Evolutionary conservation across 2,888 invertebrate genomes (phyloP).

Genomic region (Cantharis lateralis): DNA sequence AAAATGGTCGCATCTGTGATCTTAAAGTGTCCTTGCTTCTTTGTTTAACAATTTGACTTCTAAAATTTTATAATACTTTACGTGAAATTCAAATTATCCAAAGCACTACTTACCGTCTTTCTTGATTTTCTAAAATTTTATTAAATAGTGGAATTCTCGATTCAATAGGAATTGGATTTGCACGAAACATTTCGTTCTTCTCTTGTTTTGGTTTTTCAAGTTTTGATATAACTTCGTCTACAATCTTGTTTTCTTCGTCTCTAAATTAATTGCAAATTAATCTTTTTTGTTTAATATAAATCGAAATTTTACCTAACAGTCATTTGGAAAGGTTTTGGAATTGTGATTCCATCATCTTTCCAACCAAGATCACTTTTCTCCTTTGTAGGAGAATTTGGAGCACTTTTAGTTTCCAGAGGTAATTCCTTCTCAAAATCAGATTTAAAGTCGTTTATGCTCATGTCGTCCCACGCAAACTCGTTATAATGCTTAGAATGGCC

Average conservation of each 20-base stretch:
- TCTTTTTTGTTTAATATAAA: neutral
- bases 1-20: conserved; percentile 69
- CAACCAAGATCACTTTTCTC: conserved; percentile 49
- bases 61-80: conserved; percentile 44
- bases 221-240: conserved; percentile 57
- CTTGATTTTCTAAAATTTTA: conserved; percentile 73
- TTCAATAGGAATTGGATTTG: conserved; percentile 70
- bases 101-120: conserved; percentile 62
- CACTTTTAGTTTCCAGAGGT: conserved; percentile 56
- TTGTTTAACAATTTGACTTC: conserved; percentile 63
- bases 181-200: conserved; percentile 61
- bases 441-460: conserved; percentile 50
- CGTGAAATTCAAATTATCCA: neutral
- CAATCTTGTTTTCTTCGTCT: conserved; percentile 67
- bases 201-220: conserved; percentile 49
- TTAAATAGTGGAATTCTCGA: conserved; percentile 74
- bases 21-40: conserved; percentile 66
- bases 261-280: conserved; percentile 52
- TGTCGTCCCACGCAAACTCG: conserved; percentile 45
- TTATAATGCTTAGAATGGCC: conserved; percentile 44
- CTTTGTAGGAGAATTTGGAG: conserved; percentile 63
- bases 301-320: conserved; percentile 61
- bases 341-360: conserved; percentile 57
- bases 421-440: conserved; percentile 37
- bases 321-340: conserved; percentile 73